Base-by-base conservation (phyloP, 1,140 invertebrate species). In the Drosophila nannoptera region DNA sequence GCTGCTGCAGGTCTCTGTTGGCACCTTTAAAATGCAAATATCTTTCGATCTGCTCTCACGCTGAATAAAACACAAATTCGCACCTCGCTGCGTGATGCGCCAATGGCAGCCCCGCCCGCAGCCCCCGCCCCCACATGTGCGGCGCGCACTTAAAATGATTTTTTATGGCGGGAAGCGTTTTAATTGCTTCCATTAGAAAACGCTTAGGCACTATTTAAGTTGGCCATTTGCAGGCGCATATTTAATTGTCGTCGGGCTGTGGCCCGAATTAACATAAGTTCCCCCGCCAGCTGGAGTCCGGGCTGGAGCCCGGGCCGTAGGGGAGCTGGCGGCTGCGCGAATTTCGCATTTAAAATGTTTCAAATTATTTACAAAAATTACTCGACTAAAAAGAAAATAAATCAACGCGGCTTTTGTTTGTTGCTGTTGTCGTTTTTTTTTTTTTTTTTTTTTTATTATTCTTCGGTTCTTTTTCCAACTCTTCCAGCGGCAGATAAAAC, bases 151-250 rank as follows among this genome's bases (percentile, higher is more conserved):
- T 42, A 49, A 58, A 65, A 50, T 40, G 22, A 38, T 11, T 58
- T 59, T 65, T 35, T 38, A 36, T 38, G 45, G 29, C 42, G 53
- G 33, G 49, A 59, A 66, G 55, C 49, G 35, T 48, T 78, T 84
- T 83, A 83, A 84, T 83, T 78, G 80, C 77, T 56, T 53, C 62
- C 80, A 83, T 83, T 83, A 83, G 78, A 84, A 80, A 80, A 45
- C 72, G 80, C 76, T 83, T 84, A 83, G 22, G 72, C 69, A 69
- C 61, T 54, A 50, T 73, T 64, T 73, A 61, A 63, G 76, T 31
- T 52, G 48, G 29, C 45, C 48, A 50, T 59, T 66, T 59, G 36
- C 33, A 31, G 35, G 32, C 32, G 54, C 40, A 33, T 48, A 32
- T 56, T 56, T 32, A 31, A 31, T 31, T 32, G 33, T 61, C 6